Evolutionary conservation across 2,888 invertebrate species (phyloP), one percentile per base, ranked within the genome.

Genomic region (Cataglyphis livida): DNA sequence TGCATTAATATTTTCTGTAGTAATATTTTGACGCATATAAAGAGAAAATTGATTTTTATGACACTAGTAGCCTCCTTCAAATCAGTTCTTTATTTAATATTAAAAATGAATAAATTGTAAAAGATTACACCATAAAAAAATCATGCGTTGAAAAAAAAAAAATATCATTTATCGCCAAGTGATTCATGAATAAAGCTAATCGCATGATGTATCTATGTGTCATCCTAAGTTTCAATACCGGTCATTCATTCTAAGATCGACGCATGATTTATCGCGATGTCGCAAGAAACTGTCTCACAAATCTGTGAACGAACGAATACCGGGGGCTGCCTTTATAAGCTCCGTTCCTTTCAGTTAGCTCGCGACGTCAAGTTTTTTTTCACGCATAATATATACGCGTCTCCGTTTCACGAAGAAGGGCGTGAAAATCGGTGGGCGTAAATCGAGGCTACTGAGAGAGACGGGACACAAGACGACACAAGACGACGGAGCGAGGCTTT

Each of bases 401-500:
- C 66, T 48, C 35, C 51, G 66, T 57, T 44, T 61, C 15, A 21
- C n/a, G 65, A 68, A 51, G 48, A 64, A n/a, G 74, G 74, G 84
- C 70, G 87, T 81, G 88, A 88, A 85, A 85, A 87, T 88, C 85
- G 85, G 54, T 76, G 65, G 44, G 68, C 70, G 84, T 84, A 81
- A 88, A 84, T 88, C 85, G 87, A 83, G 75, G 32, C 66, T 10
- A 38, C 21, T 5, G 41, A 28, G 71, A 66, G 51, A 28, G 6
- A 32, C 32, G 44, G 35, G 38, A 59, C 28, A 32, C 32, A 38
- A 28, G 38, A 59, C 28, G 28, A 28, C 28, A 28, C 48, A 6
- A 6, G 6, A 41, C 57, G 61, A 41, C 62, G 61, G 41, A 21
- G 61, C 28, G 25, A 82, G 21, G 70, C 38, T 57, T 57, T 57